A percentile compares a stretch with the other conserved stretches of the same genome.
Evolutionary conservation across 2,888 invertebrate species (phyloP).

Genomic region (Unio delphinus): DNA sequence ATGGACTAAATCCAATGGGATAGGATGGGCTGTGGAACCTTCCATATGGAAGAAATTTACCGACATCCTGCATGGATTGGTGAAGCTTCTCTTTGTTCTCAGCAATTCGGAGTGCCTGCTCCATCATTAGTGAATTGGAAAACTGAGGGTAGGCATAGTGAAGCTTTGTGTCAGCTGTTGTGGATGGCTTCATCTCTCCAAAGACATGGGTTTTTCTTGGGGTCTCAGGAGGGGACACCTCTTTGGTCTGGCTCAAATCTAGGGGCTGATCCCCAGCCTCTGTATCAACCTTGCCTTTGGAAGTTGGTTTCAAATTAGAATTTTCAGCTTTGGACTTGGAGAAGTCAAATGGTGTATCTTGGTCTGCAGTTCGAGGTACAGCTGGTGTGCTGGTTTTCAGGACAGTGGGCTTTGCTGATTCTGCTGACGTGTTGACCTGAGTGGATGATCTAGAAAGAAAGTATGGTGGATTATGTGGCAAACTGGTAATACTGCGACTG

Average conservation of each 20-base stretch:
- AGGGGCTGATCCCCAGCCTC: conserved; percentile 74
- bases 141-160: conserved; percentile 80
- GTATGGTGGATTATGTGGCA: not conserved
- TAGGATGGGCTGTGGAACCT: conserved; percentile 51
- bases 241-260: conserved; percentile 85
- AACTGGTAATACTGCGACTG: not conserved
- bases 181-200: conserved; percentile 69
- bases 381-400: conserved; percentile 14
- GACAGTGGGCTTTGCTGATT: not conserved
- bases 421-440: not conserved
- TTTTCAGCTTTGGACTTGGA: conserved; percentile 34
- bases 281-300: conserved; percentile 75
- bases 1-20: conserved; percentile 45
- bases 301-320: conserved; percentile 19
- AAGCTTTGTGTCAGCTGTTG: conserved; percentile 50
- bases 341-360: conserved; percentile 54
- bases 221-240: conserved; percentile 56
- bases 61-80: conserved; percentile 44
- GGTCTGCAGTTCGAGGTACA: conserved; percentile 14
- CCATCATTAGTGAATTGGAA: conserved; percentile 49
- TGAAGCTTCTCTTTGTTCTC: conserved; percentile 62
- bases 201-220: conserved; percentile 65
- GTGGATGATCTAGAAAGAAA: not conserved
- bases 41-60: conserved; percentile 50
- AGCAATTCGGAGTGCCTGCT: conserved; percentile 50